A percentile compares a stretch with the other conserved stretches of the same genome.
Conservation (phyloP, 2,797 vertebrate genomes). For the Coilia nasus region DNA sequence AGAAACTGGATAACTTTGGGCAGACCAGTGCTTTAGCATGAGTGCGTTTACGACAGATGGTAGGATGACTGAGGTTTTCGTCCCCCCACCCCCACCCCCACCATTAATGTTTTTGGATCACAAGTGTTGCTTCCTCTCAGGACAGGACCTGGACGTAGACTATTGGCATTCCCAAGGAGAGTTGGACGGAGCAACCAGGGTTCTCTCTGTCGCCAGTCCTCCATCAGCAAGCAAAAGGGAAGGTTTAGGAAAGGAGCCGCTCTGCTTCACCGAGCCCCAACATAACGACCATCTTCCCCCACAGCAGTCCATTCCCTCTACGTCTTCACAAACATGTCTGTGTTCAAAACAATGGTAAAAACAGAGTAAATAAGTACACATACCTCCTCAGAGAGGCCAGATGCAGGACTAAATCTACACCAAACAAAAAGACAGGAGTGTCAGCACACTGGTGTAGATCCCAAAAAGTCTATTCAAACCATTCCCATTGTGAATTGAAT, state of each 20-base stretch:
- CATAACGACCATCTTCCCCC: slow-evolving; percentile 33
- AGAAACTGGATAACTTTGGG: neutral
- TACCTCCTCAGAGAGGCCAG: no score
- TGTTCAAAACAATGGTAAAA: neutral
- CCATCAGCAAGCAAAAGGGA: slow-evolving; percentile 36
- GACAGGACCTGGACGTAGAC: neutral
- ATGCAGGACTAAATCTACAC: no score
- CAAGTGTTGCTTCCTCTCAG: neutral
- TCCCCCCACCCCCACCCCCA: neutral
- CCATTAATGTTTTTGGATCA: neutral
- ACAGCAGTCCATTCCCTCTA: slow-evolving; percentile 55
- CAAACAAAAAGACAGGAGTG: no score
- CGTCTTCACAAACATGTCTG: slow-evolving; percentile 65
- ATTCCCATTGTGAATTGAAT: no score
- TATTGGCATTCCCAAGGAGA: neutral
- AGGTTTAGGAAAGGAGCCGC: slow-evolving; percentile 56
- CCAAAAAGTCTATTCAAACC: no score
- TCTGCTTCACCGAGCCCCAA: slow-evolving; percentile 57
- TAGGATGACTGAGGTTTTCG: no score
- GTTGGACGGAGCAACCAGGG: neutral
- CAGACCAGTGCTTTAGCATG: neutral
- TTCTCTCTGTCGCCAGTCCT: neutral
- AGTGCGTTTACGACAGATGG: neutral
- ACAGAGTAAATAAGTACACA: no score
- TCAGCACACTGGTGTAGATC: no score